These are phyloP conservation scores for Grantiella picta DNA, from an alignment of 2,113 vertebrate species.

Conservation along the genomic window DNA sequence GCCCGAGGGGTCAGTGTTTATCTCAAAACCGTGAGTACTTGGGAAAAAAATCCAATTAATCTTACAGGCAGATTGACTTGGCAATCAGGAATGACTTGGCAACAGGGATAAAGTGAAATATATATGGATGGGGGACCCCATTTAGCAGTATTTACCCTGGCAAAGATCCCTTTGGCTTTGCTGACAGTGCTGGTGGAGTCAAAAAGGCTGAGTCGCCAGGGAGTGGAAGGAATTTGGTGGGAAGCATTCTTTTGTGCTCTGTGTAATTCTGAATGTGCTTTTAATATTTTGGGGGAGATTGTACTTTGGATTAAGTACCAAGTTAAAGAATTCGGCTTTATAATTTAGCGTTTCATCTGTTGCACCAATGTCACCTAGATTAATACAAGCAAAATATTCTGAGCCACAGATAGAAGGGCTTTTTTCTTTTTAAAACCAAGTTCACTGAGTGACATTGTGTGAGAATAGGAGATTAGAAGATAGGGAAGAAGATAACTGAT, in stretches of 20 bases:
- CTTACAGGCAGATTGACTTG: background rate
- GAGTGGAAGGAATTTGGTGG: background rate
- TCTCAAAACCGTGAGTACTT: background rate
- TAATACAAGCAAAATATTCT: background rate
- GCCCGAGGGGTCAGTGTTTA: background rate
- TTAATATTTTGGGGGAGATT: background rate
- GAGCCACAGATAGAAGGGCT: background rate
- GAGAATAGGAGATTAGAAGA: background rate
- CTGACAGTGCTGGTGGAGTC: background rate
- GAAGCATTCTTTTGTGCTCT: slow-evolving; percentile 7
- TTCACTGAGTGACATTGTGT: background rate
- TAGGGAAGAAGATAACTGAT: background rate
- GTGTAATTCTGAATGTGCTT: slow-evolving; percentile 8
- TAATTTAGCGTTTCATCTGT: background rate
- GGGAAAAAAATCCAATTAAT: background rate
- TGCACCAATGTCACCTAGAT: background rate
- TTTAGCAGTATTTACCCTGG: slow-evolving; percentile 50
- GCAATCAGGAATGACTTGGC: background rate
- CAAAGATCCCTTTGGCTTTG: slow-evolving; percentile 34
- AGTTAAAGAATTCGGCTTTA: background rate
- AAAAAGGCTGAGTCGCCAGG: background rate
- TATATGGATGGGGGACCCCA: background rate
- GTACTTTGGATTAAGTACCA: background rate
- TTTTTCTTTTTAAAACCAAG: background rate
- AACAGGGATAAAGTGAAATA: background rate